phyloP scores from a whole-genome alignment of 2,888 invertebrate species.

The Hirtodrosophila histrioides region DNA sequence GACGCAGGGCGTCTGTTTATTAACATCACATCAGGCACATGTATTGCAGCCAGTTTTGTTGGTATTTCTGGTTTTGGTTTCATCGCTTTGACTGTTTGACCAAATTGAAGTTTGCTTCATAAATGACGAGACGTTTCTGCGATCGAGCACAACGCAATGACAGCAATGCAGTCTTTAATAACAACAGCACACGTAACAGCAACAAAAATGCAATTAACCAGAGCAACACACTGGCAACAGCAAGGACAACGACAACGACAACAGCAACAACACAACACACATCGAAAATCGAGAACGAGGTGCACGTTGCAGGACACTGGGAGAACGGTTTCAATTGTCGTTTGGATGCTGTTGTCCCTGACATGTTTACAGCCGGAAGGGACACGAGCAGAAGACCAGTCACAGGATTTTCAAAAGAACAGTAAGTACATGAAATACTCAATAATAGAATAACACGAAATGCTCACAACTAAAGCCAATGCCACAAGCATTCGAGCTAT shows the following conservation, averaged over 20 bases:
- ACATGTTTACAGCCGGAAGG: conserved; percentile 47
- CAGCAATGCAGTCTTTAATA: conserved; percentile 69
- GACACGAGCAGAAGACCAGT: conserved; percentile 81
- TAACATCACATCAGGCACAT: conserved; percentile 29
- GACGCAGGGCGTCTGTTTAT: conserved; percentile 36
- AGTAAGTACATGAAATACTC: conserved; percentile 78
- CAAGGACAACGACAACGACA: conserved; percentile 39
- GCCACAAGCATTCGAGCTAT: not conserved
- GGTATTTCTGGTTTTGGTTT: conserved; percentile 32
- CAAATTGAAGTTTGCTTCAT: conserved; percentile 60
- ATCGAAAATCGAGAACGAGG: conserved; percentile 66
- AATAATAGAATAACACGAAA: not conserved
- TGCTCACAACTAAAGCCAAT: conserved; percentile 1
- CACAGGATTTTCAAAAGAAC: conserved; percentile 85
- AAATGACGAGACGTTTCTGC: conserved; percentile 75
- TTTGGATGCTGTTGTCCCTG: conserved; percentile 44
- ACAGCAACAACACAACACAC: conserved; percentile 52
- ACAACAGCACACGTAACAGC: conserved; percentile 48
- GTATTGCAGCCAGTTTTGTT: conserved; percentile 18
- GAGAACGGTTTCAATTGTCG: conserved; percentile 62
- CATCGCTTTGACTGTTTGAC: conserved; percentile 51
- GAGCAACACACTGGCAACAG: conserved; percentile 24
- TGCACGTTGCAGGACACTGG: conserved; percentile 44
- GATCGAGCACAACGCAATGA: conserved; percentile 68
- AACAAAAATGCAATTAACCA: conserved; percentile 39